Conservation (phyloP, 1,140 invertebrate species). For the Lordiphosa stackelbergi region DNA sequence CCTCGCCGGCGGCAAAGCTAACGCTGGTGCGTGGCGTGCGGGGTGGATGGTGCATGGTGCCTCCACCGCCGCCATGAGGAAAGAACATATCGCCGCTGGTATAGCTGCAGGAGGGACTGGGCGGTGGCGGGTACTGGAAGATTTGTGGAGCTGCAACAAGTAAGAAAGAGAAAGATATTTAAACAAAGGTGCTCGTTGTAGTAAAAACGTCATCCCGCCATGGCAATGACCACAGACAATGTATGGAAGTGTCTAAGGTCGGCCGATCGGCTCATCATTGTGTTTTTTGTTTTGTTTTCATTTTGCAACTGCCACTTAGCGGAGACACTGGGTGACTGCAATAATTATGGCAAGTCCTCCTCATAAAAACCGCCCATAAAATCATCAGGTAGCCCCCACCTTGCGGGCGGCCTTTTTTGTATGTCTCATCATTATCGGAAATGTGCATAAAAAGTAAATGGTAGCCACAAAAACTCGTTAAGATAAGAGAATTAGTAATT, state of each 20-base stretch:
- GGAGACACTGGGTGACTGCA: conserved; percentile 21
- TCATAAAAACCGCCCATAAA: conserved; percentile 43
- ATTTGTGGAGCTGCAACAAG: conserved; percentile 63
- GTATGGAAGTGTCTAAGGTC: conserved; percentile 66
- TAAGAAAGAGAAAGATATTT: conserved; percentile 5
- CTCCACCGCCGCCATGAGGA: conserved; percentile 46
- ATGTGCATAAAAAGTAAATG: conserved; percentile 8
- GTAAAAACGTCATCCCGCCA: too few species aligned
- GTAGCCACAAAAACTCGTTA: conserved; percentile 3
- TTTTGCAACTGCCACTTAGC: conserved; percentile 41
- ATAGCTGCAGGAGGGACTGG: conserved; percentile 71
- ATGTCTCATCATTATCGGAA: conserved; percentile 16
- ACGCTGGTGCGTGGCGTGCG: conserved; percentile 66
- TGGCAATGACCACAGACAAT: conserved; percentile 41
- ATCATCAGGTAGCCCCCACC: conserved; percentile 27
- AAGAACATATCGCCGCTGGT: conserved; percentile 66
- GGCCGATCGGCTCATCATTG: conserved; percentile 17
- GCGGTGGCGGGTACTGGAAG: conserved; percentile 73
- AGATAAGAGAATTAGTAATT: too few species aligned
- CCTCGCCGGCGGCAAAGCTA: conserved; percentile 67
- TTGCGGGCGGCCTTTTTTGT: too few species aligned
- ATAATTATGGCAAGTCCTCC: conserved; percentile 44
- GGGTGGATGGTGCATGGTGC: conserved; percentile 40
- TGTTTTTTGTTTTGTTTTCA: conserved; percentile 23
- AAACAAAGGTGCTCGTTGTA: not conserved